Percentiles rank a stretch among this genome's conserved stretches.
Evolutionary conservation across 2,888 invertebrate genomes (phyloP).

Genomic region (Brenthis daphne): DNA sequence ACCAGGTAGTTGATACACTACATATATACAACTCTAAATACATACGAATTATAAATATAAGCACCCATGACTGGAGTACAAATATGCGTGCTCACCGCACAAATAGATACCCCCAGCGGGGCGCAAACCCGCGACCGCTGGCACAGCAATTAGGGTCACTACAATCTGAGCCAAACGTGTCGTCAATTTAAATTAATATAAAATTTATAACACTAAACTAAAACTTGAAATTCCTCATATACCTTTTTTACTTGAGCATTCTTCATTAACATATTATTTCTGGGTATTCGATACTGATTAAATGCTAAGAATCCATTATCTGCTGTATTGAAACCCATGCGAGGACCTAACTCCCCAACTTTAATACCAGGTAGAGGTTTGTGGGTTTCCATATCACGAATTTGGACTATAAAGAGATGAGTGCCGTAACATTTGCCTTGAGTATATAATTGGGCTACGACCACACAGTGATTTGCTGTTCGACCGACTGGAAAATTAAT

Average conservation of each 20-base stretch:
- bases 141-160: too few relatives aligned
- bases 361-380: constrained; percentile 92
- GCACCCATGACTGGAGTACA: too few relatives aligned
- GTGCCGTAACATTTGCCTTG: constrained; percentile 91
- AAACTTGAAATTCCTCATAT: constrained; percentile 14
- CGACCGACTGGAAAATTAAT: constrained; percentile 88
- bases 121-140: too few relatives aligned
- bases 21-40: too few relatives aligned
- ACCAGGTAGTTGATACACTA: too few relatives aligned
- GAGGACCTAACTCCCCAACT: constrained; percentile 96
- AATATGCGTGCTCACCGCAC: too few relatives aligned
- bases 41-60: too few relatives aligned
- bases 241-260: constrained; percentile 90
- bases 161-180: too few relatives aligned
- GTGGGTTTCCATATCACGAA: constrained; percentile 94
- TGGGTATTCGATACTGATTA: constrained; percentile 92
- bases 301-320: constrained; percentile 97
- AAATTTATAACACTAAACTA: too few relatives aligned
- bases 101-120: too few relatives aligned
- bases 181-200: too few relatives aligned
- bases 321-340: constrained; percentile 92
- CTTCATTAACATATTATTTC: constrained; percentile 96
- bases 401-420: constrained; percentile 95
- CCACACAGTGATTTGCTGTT: constrained; percentile 94
- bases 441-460: constrained; percentile 94